Percentiles rank a stretch among this genome's conserved stretches.
These are phyloP conservation scores for Polydrusus pterygomalis DNA, from an alignment of 2,888 invertebrate genomes.

Conservation along the genomic window DNA sequence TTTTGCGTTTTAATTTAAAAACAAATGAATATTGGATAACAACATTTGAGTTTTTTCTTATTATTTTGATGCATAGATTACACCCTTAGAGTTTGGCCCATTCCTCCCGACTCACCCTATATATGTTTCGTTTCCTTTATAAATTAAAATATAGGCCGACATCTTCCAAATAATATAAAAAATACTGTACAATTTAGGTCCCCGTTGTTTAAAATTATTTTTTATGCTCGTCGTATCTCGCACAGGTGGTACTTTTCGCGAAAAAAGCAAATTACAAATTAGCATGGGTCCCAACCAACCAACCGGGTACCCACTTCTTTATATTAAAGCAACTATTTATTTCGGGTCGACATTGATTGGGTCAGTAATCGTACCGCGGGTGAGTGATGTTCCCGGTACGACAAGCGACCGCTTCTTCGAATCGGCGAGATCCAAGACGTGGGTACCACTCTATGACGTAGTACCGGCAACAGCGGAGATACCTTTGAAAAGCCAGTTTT, in stretches of 20 bases:
- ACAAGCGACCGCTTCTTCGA: constrained; percentile 52
- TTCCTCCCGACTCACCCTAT: too few relatives aligned
- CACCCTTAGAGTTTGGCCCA: too few relatives aligned
- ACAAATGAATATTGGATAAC: too few relatives aligned
- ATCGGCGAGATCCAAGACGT: constrained; percentile 55
- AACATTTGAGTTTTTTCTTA: too few relatives aligned
- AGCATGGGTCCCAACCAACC: constrained; percentile 27
- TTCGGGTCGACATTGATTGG: constrained; percentile 58
- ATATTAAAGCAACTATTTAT: constrained; percentile 56
- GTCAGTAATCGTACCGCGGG: constrained; percentile 61
- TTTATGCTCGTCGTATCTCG: neutral
- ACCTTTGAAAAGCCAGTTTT: constrained; percentile 40
- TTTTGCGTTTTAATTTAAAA: too few relatives aligned
- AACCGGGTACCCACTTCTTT: constrained; percentile 44
- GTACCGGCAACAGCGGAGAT: constrained; percentile 39
- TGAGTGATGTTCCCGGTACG: constrained; percentile 59
- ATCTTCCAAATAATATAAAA: too few relatives aligned
- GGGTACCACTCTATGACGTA: constrained; percentile 53
- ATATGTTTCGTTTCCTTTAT: constrained; percentile 44
- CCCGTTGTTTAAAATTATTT: neutral
- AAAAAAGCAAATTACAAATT: constrained; percentile 50
- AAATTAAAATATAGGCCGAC: constrained; percentile 32
- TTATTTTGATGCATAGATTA: too few relatives aligned
- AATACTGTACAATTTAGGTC: too few relatives aligned
- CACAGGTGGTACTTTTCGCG: constrained; percentile 36